Conservation (phyloP, 2,113 vertebrate species). For the Raja brachyura region DNA sequence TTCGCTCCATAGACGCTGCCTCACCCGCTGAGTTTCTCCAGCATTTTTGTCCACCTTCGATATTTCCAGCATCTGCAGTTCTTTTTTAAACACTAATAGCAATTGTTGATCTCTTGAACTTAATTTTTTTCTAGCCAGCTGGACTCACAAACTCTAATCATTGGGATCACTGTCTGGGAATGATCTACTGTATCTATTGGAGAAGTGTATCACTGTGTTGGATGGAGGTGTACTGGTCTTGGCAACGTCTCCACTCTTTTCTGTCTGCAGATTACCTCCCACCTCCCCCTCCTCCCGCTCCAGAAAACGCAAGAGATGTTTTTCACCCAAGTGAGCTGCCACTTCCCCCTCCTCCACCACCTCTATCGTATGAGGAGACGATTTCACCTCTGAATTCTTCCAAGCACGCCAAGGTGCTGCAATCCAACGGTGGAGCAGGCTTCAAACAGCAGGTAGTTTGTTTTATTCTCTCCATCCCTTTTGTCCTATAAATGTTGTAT, state of each 20-base stretch:
- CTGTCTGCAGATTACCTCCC: constrained; percentile 41
- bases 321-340: background rate
- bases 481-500: background rate
- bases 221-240: background rate
- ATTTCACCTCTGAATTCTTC: fast-evolving
- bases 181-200: too few relatives aligned
- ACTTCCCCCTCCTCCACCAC: background rate
- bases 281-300: constrained; percentile 39
- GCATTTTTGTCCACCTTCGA: too few relatives aligned
- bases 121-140: background rate
- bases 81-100: background rate
- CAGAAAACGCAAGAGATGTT: background rate
- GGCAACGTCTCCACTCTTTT: background rate
- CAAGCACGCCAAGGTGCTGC: constrained; percentile 49
- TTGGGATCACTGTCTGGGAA: background rate
- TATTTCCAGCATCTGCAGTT: too few relatives aligned
- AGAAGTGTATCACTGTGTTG: background rate
- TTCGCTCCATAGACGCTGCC: too few relatives aligned
- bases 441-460: constrained; percentile 48
- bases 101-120: background rate
- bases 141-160: background rate
- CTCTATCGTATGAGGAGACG: constrained; percentile 6
- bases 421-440: constrained; percentile 46
- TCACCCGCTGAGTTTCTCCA: too few relatives aligned
- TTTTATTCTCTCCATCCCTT: background rate